Evolutionary conservation across 2,888 invertebrate species (phyloP).

Genomic region (Fragum fragum): DNA sequence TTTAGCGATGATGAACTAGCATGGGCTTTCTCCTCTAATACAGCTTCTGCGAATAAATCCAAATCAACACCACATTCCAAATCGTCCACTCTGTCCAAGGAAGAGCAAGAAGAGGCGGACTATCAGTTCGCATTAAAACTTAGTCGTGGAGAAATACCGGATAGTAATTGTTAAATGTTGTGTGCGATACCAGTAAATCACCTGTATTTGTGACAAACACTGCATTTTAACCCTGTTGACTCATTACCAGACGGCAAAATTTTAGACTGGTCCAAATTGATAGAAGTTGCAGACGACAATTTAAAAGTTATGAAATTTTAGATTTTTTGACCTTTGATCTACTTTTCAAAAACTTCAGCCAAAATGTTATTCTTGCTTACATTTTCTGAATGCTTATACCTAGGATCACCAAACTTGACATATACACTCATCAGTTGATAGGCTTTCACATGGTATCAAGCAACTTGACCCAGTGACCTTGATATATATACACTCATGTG

Average conservation of each 20-base stretch:
- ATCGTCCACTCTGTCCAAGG: conserved; percentile 30
- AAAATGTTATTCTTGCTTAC: no score
- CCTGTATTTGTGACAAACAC: neutral
- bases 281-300: neutral
- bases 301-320: no score
- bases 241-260: neutral
- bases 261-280: neutral
- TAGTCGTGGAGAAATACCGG: conserved; percentile 63
- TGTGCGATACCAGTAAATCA: neutral
- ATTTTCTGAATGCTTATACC: no score
- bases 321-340: no score
- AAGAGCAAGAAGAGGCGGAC: conserved; percentile 65
- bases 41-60: conserved; percentile 33
- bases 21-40: conserved; percentile 58
- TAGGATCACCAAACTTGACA: no score
- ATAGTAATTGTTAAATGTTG: conserved; percentile 38
- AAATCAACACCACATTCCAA: neutral
- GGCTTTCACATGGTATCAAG: no score
- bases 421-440: no score
- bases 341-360: no score
- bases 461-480: no score
- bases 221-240: neutral
- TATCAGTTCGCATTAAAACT: conserved; percentile 63
- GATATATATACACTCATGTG: no score
- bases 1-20: conserved; percentile 60